Evolutionary conservation across 2,888 invertebrate species (phyloP), one percentile per base, ranked within the genome.

Genomic region (Subacronicta megacephala): DNA sequence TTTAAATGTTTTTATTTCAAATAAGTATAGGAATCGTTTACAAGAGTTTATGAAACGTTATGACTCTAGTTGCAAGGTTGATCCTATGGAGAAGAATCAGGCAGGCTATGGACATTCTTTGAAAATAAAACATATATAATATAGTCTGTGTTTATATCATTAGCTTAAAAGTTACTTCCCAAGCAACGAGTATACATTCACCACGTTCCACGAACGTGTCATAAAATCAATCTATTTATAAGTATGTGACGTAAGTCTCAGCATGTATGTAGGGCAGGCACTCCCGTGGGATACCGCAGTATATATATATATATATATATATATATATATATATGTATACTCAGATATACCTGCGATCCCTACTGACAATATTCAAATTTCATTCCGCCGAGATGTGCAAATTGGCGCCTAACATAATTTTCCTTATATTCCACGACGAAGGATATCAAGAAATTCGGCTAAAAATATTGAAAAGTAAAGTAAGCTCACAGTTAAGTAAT

Each of bases 341-440:
- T 50, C 46, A 31, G 33, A 54, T 57, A 74, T 73, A 75, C 59
- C 62, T 72, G 47, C 40, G 46, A 70, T 64, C 70, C 60, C 59
- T 51, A 53, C 69, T 64, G 66, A 75, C 76, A 73, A 83, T 88
- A 87, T 89, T 86, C 88, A 84, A 86, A 87, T 88, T 87, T 83
- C 81, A 87, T 87, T 82, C 79, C 68, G 63, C 66, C 72, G 78
- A 79, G 72, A 81, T 75, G 81, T 73, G 75, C 70, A 89, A 89
- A 89, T 88, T 88, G 85, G 78, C 68, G 63, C 58, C 74, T 73
- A 82, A 79, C 76, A 81, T 83, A 83, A n/a, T 84, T 84, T 82
- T 55, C 37, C 45, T 46, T 54, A 61, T 35, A 52, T 51, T 44
- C 41, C 36, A 29, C 13, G 36, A 3, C 38, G 46, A 29, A 23